A percentile compares a stretch with the other conserved stretches of the same genome.
These are phyloP conservation scores for Sarcophilus harrisii DNA, from an alignment of 2,797 vertebrate species.

Conservation along the genomic window DNA sequence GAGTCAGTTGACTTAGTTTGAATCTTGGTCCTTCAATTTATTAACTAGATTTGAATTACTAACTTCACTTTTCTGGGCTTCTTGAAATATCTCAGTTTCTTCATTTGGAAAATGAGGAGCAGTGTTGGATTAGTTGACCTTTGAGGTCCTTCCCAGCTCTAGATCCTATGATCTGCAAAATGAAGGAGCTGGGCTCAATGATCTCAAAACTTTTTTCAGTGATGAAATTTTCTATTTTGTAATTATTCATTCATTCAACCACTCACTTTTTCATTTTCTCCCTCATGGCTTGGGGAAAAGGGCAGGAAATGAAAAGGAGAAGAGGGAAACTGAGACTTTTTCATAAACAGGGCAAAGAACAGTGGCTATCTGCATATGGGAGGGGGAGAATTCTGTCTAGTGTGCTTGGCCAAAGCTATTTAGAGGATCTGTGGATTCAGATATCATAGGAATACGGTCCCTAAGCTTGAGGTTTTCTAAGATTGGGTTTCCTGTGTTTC, in stretches of 20 bases:
- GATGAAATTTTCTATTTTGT: background rate
- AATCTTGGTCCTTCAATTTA: too few relatives aligned
- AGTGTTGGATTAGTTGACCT: too few relatives aligned
- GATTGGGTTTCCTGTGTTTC: background rate
- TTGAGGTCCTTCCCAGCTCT: background rate
- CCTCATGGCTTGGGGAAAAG: background rate
- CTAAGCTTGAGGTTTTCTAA: background rate
- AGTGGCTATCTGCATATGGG: background rate
- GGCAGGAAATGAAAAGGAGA: background rate
- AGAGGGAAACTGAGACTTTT: background rate
- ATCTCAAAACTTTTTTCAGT: background rate
- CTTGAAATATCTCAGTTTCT: too few relatives aligned
- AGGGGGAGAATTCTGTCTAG: background rate
- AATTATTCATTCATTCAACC: background rate
- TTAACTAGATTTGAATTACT: too few relatives aligned
- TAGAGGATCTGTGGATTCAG: background rate
- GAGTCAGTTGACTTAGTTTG: too few relatives aligned
- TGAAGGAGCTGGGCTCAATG: background rate
- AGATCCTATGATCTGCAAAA: background rate
- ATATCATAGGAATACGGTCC: too few relatives aligned
- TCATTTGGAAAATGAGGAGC: too few relatives aligned
- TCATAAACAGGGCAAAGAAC: background rate
- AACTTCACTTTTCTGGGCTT: too few relatives aligned
- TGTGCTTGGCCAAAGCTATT: background rate
- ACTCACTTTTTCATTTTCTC: too few relatives aligned